These are phyloP conservation scores for Cyclargus thomasi DNA, from an alignment of 1,140 invertebrate genomes.

Conservation along the genomic window DNA sequence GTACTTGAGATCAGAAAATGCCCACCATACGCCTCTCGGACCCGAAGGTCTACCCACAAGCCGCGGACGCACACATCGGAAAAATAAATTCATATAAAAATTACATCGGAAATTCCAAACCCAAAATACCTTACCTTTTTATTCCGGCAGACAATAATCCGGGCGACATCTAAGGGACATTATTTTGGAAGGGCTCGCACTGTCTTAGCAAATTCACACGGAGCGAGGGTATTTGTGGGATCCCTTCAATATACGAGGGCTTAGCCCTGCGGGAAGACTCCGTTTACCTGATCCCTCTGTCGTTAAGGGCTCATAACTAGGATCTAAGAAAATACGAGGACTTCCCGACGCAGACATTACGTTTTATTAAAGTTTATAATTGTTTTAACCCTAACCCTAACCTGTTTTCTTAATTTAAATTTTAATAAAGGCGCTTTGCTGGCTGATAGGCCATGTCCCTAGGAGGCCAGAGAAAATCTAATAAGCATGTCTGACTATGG, in stretches of 20 bases:
- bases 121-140: not conserved
- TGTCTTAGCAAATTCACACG: slow-evolving; percentile 11
- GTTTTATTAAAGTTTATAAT: not conserved
- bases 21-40: no score
- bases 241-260: slow-evolving; percentile 22
- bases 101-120: not conserved
- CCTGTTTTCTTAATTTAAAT: no score
- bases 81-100: not conserved
- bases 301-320: slow-evolving; percentile 14
- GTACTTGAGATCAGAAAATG: no score
- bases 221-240: slow-evolving; percentile 20
- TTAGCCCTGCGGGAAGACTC: slow-evolving; percentile 16
- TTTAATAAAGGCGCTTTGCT: no score
- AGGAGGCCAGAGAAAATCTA: no score
- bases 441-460: no score
- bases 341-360: not conserved
- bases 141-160: not conserved
- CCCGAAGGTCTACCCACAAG: no score
- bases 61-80: no score
- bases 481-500: no score
- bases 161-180: not conserved
- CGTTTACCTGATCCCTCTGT: slow-evolving; percentile 22
- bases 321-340: slow-evolving; percentile 10
- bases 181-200: slow-evolving; percentile 19
- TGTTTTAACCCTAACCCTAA: not conserved